Evolutionary conservation across 2,113 vertebrate species (phyloP), one percentile per base, ranked within the genome.

Genomic region (Sorex fumeus): DNA sequence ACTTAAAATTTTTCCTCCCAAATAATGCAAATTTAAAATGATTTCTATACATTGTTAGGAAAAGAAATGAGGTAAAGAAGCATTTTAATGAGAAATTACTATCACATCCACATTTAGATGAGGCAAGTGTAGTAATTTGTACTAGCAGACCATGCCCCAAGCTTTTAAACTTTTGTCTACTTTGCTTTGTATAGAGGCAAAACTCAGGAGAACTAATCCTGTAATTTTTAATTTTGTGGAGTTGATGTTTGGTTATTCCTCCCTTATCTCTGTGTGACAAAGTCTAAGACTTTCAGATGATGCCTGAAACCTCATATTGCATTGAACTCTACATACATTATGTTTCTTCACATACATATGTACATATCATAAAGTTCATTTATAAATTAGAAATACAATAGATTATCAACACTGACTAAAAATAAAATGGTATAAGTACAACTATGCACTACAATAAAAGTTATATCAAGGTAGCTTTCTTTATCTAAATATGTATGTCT

Each of bases 11-110:
- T 6, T 81, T 76, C 76, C 32, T 60, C 34, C 10, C 79, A 47
- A 72, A 36, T 74, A 43, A 80, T 43, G 19, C 76, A 47, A 15
- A 53, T 95, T 50, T 36, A 23, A 69, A 71, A 71, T 62, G 3
- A 86, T 75, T 94, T 85, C 8, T 67, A 50, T 12, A 11, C 74
- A 74, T 50, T 77, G 70, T 50, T 27, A 81, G 36, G 77, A 72
- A 53, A 88, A 86, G 28, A 87, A 70, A 75, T 78, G 81, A 84
- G 60, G 8, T 21, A 36, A 6, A 23, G 34, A 12, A n/a, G 13
- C 6, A 47, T 36, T 67, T 19, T n/a, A 71, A 10, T 34, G 36
- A 72, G 12, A 13, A 30, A 32, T 28, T 1, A 3, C 34, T 27
- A 9, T 11, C 5, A 18, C 8, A 18, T 0, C 5, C 0, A 40